Evolutionary conservation across 37 sponge, comb jelly and placozoan genomes (phyloP).

Genomic region (Geodia barretti): DNA sequence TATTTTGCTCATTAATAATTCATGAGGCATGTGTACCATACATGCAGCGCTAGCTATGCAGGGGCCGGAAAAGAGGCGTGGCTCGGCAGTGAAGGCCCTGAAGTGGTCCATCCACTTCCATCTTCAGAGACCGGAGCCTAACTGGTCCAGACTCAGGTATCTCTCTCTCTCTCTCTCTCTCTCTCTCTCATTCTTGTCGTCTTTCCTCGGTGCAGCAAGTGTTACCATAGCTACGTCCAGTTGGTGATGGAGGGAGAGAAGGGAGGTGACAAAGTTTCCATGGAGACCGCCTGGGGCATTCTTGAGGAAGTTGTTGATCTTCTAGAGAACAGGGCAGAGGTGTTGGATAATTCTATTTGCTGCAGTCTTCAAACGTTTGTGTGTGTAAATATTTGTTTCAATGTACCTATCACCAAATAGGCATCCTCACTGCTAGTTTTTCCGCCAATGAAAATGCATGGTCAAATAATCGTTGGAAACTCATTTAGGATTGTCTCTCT

Average conservation of each 20-base stretch:
- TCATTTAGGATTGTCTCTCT: too few relatives aligned
- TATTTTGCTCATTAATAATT: background rate
- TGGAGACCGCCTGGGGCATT: conserved; percentile 54
- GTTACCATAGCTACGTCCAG: conserved; percentile 76
- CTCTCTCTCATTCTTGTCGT: background rate
- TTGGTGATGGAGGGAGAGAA: conserved; percentile 47
- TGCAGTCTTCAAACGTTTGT: too few relatives aligned
- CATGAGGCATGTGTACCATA: background rate
- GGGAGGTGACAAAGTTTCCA: conserved; percentile 43
- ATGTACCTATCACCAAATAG: too few relatives aligned
- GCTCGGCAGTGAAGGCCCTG: conserved; percentile 12
- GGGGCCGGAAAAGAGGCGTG: conserved; percentile 1
- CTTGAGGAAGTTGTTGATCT: conserved; percentile 46
- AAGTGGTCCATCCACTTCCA: conserved; percentile 42
- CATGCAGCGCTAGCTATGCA: conserved; percentile 13
- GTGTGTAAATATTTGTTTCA: background rate
- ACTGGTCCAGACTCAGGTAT: conserved; percentile 37
- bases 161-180: background rate
- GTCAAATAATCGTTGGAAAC: too few relatives aligned
- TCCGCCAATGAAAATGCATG: too few relatives aligned
- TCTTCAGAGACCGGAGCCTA: background rate
- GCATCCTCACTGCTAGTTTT: too few relatives aligned
- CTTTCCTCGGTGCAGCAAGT: conserved; percentile 41
- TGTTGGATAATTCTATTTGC: too few relatives aligned
- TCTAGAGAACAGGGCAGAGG: conserved; percentile 39